Evolutionary conservation across 2,888 invertebrate genomes (phyloP).

Genomic region (Megamerina dolium): DNA sequence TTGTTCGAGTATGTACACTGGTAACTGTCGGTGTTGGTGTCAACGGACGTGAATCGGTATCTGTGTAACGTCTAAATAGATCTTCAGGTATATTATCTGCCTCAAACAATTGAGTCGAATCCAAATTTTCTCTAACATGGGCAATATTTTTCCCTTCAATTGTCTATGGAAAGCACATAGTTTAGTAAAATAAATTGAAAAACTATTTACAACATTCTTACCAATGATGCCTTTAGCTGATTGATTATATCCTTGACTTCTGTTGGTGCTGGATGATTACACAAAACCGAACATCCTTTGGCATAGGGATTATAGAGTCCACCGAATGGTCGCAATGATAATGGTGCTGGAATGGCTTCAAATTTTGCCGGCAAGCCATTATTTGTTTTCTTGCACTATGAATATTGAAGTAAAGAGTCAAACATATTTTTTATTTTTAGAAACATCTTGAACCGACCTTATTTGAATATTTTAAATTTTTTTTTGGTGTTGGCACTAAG

Average conservation of each 20-base stretch:
- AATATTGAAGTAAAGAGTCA: not conserved
- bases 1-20: constrained; percentile 65
- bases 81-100: constrained; percentile 67
- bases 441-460: too few species aligned
- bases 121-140: constrained; percentile 19
- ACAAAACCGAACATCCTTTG: constrained; percentile 72
- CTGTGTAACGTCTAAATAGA: constrained; percentile 72
- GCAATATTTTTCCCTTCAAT: constrained; percentile 32
- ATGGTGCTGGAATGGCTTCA: constrained; percentile 64
- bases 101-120: constrained; percentile 20
- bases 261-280: constrained; percentile 76
- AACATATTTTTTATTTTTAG: too few species aligned
- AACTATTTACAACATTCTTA: constrained; percentile 32
- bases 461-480: constrained; percentile 7
- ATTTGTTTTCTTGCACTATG: constrained; percentile 25
- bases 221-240: constrained; percentile 67
- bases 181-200: not conserved
- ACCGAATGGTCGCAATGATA: constrained; percentile 70
- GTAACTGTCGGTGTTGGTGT: constrained; percentile 74
- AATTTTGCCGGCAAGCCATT: constrained; percentile 43
- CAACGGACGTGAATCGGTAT: constrained; percentile 75
- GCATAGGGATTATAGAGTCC: constrained; percentile 78
- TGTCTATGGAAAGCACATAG: constrained; percentile 15
- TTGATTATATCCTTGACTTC: constrained; percentile 67
- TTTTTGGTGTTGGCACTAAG: constrained; percentile 56